Percentiles rank a stretch among this genome's conserved stretches.
phyloP scores from a whole-genome alignment of 1,140 invertebrate genomes.

The Zaprionus inermis region DNA sequence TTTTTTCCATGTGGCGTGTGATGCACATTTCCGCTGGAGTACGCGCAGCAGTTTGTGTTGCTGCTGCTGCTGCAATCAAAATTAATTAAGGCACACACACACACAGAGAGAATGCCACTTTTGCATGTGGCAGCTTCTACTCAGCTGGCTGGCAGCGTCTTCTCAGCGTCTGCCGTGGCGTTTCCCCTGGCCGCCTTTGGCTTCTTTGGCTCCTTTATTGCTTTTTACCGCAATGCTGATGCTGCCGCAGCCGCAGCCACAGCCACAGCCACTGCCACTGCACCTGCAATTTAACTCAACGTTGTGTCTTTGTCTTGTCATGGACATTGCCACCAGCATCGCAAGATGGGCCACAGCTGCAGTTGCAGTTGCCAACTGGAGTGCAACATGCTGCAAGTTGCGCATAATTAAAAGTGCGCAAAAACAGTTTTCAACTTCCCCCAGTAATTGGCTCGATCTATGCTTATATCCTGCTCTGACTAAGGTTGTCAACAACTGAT shows the following conservation, averaged over 20 bases:
- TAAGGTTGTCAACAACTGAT: background rate
- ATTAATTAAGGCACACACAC: conserved; percentile 78
- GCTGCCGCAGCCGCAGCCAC: conserved; percentile 27
- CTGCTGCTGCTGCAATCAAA: conserved; percentile 68
- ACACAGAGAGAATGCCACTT: conserved; percentile 37
- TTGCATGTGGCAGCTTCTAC: conserved; percentile 37
- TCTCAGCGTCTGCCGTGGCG: conserved; percentile 3
- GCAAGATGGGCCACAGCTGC: background rate
- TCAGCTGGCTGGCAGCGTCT: conserved; percentile 5
- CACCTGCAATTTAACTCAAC: conserved; percentile 38
- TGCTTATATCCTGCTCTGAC: background rate
- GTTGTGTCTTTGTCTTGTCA: conserved; percentile 51
- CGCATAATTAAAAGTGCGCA: conserved; percentile 70
- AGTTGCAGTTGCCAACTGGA: conserved; percentile 14
- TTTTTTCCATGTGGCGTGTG: conserved; percentile 53
- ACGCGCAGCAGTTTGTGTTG: conserved; percentile 25
- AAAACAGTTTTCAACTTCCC: conserved; percentile 37
- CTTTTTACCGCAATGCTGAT: conserved; percentile 71
- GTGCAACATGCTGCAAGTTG: conserved; percentile 41
- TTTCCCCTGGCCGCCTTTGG: conserved; percentile 25
- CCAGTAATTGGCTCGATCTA: conserved; percentile 58
- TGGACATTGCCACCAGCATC: conserved; percentile 59
- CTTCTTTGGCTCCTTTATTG: conserved; percentile 59
- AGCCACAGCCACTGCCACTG: conserved; percentile 18
- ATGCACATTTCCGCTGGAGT: conserved; percentile 75